phyloP scores from a whole-genome alignment of 2,797 vertebrate genomes.

The Paratrypauchen microcephalus region DNA sequence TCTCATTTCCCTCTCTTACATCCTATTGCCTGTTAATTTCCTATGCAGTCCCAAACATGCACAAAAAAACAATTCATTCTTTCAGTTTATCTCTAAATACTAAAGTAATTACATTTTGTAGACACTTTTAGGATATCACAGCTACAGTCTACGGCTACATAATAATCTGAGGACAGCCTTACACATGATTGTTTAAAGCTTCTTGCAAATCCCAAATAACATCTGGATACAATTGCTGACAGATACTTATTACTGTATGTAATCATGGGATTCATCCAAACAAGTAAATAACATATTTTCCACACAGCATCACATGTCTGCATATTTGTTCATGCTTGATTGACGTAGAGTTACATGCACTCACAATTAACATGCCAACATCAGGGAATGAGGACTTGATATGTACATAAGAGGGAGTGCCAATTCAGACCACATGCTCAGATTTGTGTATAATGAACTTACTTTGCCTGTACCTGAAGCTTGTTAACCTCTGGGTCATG shows the following conservation, averaged over 20 bases:
- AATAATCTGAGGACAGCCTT: neutral
- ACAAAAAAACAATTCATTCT: no score
- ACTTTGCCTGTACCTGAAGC: conserved; percentile 8
- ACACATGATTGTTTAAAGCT: neutral
- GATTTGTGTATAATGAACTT: conserved; percentile 1
- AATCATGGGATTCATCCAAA: neutral
- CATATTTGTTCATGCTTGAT: neutral
- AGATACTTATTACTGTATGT: conserved; percentile 1
- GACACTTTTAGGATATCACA: neutral
- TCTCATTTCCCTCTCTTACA: no score
- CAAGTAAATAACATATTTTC: conserved; percentile 5
- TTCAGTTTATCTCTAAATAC: no score
- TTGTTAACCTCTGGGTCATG: conserved; percentile 35
- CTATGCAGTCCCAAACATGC: no score
- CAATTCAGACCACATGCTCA: conserved; percentile 2
- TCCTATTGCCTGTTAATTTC: no score
- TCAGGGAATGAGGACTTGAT: conserved; percentile 1
- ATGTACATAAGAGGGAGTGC: conserved; percentile 4
- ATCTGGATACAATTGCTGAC: neutral
- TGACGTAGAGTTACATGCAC: neutral
- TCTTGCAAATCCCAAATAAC: neutral
- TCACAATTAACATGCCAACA: conserved; percentile 5
- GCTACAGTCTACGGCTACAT: neutral
- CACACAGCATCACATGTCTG: conserved; percentile 3
- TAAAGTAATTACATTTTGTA: neutral